Evolutionary conservation across 2,888 invertebrate species (phyloP).

Genomic region (Lithodes maja): DNA sequence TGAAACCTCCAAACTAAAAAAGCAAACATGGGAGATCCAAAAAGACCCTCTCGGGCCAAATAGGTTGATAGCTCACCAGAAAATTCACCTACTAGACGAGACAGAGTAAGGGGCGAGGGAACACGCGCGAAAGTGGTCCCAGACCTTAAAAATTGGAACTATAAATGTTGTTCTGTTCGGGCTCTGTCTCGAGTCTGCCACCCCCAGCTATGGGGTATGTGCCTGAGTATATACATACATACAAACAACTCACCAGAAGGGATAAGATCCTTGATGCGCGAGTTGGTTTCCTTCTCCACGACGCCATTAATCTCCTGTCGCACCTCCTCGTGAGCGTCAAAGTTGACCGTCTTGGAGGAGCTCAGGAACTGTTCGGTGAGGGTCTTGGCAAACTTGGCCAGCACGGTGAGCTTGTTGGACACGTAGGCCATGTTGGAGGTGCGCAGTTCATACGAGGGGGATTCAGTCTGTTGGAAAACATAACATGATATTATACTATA

Average conservation of each 20-base stretch:
- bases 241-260: conserved; percentile 40
- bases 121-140: no score
- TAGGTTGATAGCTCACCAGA: no score
- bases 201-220: no score
- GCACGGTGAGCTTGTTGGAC: conserved; percentile 39
- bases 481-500: not conserved
- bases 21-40: no score
- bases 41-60: no score
- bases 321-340: conserved; percentile 80
- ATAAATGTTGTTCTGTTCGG: no score
- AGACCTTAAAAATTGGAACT: no score
- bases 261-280: conserved; percentile 85
- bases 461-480: conserved; percentile 41
- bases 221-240: not conserved
- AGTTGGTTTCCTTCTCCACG: conserved; percentile 84
- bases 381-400: conserved; percentile 28
- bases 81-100: no score
- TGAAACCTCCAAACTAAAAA: no score
- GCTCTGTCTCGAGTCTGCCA: no score
- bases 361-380: conserved; percentile 53
- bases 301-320: conserved; percentile 83
- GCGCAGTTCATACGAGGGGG: conserved; percentile 43
- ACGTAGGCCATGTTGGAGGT: conserved; percentile 63
- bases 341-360: conserved; percentile 76
- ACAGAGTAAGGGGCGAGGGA: no score